Percentiles rank a stretch among this genome's conserved stretches.
phyloP scores from a whole-genome alignment of 2,888 invertebrate genomes.

The Drosophila rubida region DNA sequence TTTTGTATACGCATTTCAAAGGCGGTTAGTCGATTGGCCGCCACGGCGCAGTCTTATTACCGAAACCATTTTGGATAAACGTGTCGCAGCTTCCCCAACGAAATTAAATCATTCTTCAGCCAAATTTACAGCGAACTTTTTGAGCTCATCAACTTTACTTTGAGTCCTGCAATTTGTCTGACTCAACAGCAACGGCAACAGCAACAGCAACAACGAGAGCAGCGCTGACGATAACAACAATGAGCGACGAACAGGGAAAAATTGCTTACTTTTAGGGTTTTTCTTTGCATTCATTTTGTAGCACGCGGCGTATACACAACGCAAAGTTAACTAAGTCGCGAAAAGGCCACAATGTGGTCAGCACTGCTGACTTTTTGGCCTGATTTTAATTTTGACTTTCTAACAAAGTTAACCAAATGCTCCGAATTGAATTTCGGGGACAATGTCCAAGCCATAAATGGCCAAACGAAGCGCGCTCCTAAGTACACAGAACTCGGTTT shows the following conservation, averaged over 20 bases:
- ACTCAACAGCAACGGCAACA: conserved; percentile 18
- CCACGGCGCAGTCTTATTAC: conserved; percentile 19
- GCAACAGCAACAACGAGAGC: background rate
- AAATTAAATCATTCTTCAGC: conserved; percentile 78
- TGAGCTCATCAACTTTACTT: conserved; percentile 73
- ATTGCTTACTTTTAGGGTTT: conserved; percentile 41
- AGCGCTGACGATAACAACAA: conserved; percentile 3
- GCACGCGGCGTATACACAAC: conserved; percentile 59
- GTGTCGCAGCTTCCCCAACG: conserved; percentile 38
- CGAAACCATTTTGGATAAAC: conserved; percentile 31
- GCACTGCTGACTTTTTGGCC: conserved; percentile 38
- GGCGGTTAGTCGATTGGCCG: conserved; percentile 17
- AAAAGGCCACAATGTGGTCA: conserved; percentile 66
- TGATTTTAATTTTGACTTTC: conserved; percentile 78
- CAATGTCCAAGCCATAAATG: conserved; percentile 69
- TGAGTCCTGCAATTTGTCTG: conserved; percentile 71
- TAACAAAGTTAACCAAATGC: conserved; percentile 76
- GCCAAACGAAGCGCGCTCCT: conserved; percentile 60
- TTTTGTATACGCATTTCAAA: conserved; percentile 65
- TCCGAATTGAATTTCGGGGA: conserved; percentile 74
- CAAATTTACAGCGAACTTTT: conserved; percentile 63
- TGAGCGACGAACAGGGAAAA: conserved; percentile 18
- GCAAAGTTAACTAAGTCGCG: conserved; percentile 52
- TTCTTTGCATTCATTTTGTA: conserved; percentile 45
- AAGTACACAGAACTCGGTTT: conserved; percentile 66